These are phyloP conservation scores for Magallana angulata DNA, from an alignment of 1,140 invertebrate genomes.

Conservation along the genomic window DNA sequence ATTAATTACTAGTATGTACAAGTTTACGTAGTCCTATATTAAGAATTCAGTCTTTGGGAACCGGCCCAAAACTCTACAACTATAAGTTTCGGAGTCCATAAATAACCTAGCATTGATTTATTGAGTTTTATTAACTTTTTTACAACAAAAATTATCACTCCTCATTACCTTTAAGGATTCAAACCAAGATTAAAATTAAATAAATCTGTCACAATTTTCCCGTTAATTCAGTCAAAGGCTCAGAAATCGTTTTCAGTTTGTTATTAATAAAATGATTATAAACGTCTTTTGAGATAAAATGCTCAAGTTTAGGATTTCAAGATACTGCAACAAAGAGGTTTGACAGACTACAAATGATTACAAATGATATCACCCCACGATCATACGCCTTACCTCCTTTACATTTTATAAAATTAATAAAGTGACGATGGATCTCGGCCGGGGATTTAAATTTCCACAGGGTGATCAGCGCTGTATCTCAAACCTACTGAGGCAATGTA, in stretches of 20 bases:
- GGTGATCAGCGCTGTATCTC: not conserved
- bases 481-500: not conserved
- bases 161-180: too few species aligned
- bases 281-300: not conserved
- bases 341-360: not conserved
- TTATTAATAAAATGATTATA: slow-evolving; percentile 1
- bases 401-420: slow-evolving; percentile 12
- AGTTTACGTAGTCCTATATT: too few species aligned
- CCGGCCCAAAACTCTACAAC: too few species aligned
- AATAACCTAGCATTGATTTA: too few species aligned
- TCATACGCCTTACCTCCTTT: not conserved
- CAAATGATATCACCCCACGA: not conserved
- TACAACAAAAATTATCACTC: too few species aligned
- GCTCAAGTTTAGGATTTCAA: not conserved
- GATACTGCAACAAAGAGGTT: not conserved
- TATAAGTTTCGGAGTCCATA: too few species aligned
- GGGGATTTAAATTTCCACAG: slow-evolving; percentile 18
- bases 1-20: too few species aligned
- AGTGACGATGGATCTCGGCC: not conserved
- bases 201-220: too few species aligned
- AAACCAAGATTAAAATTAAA: too few species aligned
- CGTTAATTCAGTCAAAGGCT: too few species aligned
- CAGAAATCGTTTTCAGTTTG: not conserved
- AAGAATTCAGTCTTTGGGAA: too few species aligned
- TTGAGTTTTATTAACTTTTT: too few species aligned